Evolutionary conservation across 2,888 invertebrate genomes (phyloP), one percentile per base, ranked within the genome.

Genomic region (Calephelis perditalis): DNA sequence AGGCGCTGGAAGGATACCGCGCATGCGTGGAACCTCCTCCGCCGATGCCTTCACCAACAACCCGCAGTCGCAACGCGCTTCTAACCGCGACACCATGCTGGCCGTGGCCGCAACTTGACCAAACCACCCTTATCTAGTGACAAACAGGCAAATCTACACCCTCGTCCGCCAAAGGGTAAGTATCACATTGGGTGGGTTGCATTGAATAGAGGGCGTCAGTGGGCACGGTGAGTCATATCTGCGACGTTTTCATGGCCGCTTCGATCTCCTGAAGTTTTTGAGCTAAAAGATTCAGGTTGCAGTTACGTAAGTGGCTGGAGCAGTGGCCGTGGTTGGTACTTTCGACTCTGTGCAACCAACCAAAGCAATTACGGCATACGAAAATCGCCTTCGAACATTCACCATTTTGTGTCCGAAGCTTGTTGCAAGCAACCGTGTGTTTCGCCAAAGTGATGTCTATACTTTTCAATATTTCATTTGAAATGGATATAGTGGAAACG

Each of bases 361-460:
- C 85, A 85, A 78, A 73, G 78, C 77, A 78, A 80, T 81, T 80
- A 80, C 81, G 69, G 79, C 82, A 83, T 85, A 84, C 85, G 79
- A 84, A 78, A 78, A 82, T 76, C 79, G 82, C 75, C 85, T 86
- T 85, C 84, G 84, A 84, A 85, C 87, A 84, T 86, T 88, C 86
- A 86, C 87, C 86, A 87, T 87, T 86, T 85, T 86, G 80, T 81
- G 73, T 72, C 76, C 79, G 82, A 71, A 74, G 73, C 75, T 82
- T 76, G 73, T 75, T 71, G 75, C 47, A 57, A 68, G 75, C 75
- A 67, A 74, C 78, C 74, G 66, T 65, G 62, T 45, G 56, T 65
- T 54, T 63, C 49, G 61, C 56, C 58, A 57, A 49, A 49, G 49
- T 49, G 49, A 49, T 49, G 49, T 49, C 54, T 62, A 44, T 63